Evolutionary conservation across 2,888 invertebrate species (phyloP).

Genomic region (Ptychoptera contaminata): DNA sequence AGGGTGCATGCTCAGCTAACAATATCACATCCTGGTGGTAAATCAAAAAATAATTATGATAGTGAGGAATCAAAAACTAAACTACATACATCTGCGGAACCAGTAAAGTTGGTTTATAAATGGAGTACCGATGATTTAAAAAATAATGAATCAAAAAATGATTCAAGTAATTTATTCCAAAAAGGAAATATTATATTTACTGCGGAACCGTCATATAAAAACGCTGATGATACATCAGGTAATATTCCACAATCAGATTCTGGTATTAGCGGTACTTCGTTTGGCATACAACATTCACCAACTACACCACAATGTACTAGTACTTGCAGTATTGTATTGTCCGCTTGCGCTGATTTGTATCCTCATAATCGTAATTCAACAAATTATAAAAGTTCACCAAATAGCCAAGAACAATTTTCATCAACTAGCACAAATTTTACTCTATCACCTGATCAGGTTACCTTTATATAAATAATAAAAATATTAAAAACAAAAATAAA

Average conservation of each 20-base stretch:
- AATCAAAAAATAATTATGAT: slow-evolving; percentile 16
- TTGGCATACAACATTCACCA: slow-evolving; percentile 14
- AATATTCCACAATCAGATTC: slow-evolving; percentile 27
- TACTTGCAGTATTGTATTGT: slow-evolving; percentile 51
- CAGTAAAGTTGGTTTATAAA: slow-evolving; percentile 29
- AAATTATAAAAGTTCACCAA: slow-evolving; percentile 5
- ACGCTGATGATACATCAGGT: slow-evolving; percentile 15
- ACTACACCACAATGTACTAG: slow-evolving; percentile 38
- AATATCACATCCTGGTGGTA: slow-evolving; percentile 35
- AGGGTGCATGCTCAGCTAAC: slow-evolving; percentile 52
- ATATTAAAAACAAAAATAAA: background rate
- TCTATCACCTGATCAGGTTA: slow-evolving; percentile 23
- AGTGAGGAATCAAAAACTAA: slow-evolving; percentile 14
- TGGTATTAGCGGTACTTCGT: slow-evolving; percentile 39
- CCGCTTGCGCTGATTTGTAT: slow-evolving; percentile 32
- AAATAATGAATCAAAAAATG: background rate
- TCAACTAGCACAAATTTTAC: slow-evolving; percentile 20
- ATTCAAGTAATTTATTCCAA: background rate
- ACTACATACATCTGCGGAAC: slow-evolving; percentile 24
- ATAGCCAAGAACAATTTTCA: slow-evolving; percentile 23
- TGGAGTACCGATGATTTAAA: slow-evolving; percentile 35
- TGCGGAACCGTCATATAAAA: slow-evolving; percentile 9
- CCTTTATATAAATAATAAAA: background rate
- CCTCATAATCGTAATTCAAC: slow-evolving; percentile 9
- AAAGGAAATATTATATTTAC: no score